Evolutionary conservation across 1,140 invertebrate genomes (phyloP).

Genomic region (Micrasema longulum): DNA sequence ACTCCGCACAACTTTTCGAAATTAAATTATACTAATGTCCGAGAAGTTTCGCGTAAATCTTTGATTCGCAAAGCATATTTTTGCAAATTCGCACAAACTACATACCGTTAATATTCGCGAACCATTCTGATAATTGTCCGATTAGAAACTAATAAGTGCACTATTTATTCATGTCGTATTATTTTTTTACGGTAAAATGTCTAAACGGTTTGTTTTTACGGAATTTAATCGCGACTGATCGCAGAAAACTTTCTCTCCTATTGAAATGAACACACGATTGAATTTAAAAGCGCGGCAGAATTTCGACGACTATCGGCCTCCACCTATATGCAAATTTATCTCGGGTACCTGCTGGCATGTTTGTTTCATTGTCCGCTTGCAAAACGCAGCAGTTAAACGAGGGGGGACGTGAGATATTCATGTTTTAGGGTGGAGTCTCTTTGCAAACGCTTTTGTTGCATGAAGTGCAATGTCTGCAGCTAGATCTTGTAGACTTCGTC

Average conservation of each 20-base stretch:
- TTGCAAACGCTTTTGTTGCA: conserved; percentile 51
- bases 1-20: conserved; percentile 19
- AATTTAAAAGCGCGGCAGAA: conserved; percentile 45
- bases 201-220: no score
- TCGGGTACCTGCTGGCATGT: conserved; percentile 47
- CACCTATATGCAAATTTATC: conserved; percentile 48
- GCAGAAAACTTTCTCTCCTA: conserved; percentile 30
- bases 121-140: conserved; percentile 39
- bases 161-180: conserved; percentile 30
- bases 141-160: conserved; percentile 43
- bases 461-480: conserved; percentile 53
- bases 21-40: conserved; percentile 29
- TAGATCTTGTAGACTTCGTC: conserved; percentile 38
- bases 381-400: conserved; percentile 47
- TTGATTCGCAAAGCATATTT: conserved; percentile 33
- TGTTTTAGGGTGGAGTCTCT: conserved; percentile 47
- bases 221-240: conserved; percentile 30
- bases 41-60: conserved; percentile 23
- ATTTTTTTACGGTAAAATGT: conserved; percentile 4
- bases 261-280: conserved; percentile 32
- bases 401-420: conserved; percentile 48
- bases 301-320: conserved; percentile 41
- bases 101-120: conserved; percentile 41
- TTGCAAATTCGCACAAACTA: conserved; percentile 41
- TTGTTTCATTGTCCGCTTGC: conserved; percentile 52